Percentiles rank a stretch among this genome's conserved stretches.
Evolutionary conservation across 1,140 invertebrate genomes (phyloP).

Genomic region (Drosophila novamexicana): DNA sequence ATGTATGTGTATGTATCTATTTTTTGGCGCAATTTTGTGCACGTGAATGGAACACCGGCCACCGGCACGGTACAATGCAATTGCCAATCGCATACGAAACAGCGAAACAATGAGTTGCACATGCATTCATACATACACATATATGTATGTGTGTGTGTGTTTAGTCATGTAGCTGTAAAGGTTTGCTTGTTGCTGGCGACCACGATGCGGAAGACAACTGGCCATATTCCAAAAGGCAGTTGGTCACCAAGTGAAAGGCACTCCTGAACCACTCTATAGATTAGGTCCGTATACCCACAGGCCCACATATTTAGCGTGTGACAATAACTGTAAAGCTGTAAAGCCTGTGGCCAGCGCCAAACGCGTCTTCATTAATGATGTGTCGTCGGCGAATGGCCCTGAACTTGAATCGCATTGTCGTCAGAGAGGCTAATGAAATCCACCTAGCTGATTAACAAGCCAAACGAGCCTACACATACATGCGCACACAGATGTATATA

Average conservation of each 20-base stretch:
- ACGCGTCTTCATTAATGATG: neutral
- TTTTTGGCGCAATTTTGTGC: constrained; percentile 52
- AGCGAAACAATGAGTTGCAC: constrained; percentile 51
- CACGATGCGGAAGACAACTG: constrained; percentile 52
- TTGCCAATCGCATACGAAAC: constrained; percentile 24
- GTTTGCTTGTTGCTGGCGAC: constrained; percentile 5
- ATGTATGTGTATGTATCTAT: constrained; percentile 4
- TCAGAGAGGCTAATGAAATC: constrained; percentile 6
- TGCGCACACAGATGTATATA: constrained; percentile 1
- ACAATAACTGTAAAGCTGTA: constrained; percentile 1
- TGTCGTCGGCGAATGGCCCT: constrained; percentile 23
- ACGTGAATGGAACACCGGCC: constrained; percentile 51
- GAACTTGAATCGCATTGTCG: constrained; percentile 38
- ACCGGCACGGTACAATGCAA: constrained; percentile 38
- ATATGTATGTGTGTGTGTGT: neutral
- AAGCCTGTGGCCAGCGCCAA: constrained; percentile 5
- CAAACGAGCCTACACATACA: constrained; percentile 1
- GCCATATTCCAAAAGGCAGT: constrained; percentile 39
- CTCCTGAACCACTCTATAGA: neutral
- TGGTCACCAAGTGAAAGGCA: constrained; percentile 49
- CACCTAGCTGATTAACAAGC: constrained; percentile 8
- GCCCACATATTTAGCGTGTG: neutral
- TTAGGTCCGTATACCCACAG: neutral
- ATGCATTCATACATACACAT: neutral
- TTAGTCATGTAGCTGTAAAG: neutral